Base-by-base conservation (phyloP, 2,888 invertebrate species). In the Archips xylosteana region DNA sequence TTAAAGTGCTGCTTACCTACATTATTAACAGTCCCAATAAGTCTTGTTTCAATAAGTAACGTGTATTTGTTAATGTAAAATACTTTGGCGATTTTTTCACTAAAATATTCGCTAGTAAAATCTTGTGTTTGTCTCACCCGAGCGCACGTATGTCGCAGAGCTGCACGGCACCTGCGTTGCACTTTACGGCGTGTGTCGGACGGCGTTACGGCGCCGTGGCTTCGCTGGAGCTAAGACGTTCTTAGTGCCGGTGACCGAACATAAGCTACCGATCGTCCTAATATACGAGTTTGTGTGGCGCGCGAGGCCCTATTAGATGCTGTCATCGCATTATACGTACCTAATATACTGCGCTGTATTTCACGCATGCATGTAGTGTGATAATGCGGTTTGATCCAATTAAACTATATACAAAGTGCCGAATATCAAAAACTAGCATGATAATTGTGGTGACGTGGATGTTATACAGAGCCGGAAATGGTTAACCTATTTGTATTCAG, bases 401-500 rank as follows among this genome's bases (percentile, higher is more conserved):
- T 15, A 23, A 15, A 54, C 9, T 54, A 54, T 9, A 54, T 23
- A 23, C 23, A 23, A 49, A 15, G 51, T 23, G 51, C 3, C 57
- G 12, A 57, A 32, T 57, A 57, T 63, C 47, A 65, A 65, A 65
- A 36, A 49, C 36, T 57, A 57, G 57, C 32, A 10, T 57, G 32
- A 57, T 39, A 60, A 36, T 60, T 60, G 36, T 39, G 60, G 60
- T 34, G 34, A 34, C 64, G 13, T 32, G 3, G 23, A n/a, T 32
- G 5, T 15, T 15, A 23, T 42, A 23, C 47, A 51, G 13, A 64
- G 36, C 49, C 65, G 23, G 49, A 36, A 65, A 51, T 51, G 51
- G 63, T 63, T 63, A 36, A 62, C 63, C 63, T 57, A 63, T 70
- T 70, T 63, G 70, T 70, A 63, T 70, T 70, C 57, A 6, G 54